These are phyloP conservation scores for Zootermopsis nevadensis DNA, from an alignment of 2,888 invertebrate genomes.

Conservation along the genomic window DNA sequence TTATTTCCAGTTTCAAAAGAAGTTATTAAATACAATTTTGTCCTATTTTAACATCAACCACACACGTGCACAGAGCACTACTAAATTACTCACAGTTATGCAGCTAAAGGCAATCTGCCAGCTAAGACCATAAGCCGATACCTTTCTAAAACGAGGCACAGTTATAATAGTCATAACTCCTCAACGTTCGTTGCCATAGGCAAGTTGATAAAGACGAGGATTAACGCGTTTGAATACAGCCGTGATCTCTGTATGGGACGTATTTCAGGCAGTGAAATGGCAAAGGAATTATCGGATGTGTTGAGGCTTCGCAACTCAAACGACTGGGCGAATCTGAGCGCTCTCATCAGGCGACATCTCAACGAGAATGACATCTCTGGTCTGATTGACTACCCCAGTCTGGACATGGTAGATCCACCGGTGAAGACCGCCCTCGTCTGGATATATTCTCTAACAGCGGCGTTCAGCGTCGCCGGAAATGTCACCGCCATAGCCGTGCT, in stretches of 20 bases:
- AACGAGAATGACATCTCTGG: slow-evolving; percentile 26
- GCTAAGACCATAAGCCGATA: too few species aligned
- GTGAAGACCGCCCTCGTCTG: slow-evolving; percentile 60
- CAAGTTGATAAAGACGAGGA: too few species aligned
- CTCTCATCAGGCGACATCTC: neutral
- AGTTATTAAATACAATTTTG: too few species aligned
- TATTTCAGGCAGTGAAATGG: neutral
- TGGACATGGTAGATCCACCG: slow-evolving; percentile 56
- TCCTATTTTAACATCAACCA: too few species aligned
- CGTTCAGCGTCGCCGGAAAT: slow-evolving; percentile 64
- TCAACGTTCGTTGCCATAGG: too few species aligned
- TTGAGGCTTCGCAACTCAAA: neutral
- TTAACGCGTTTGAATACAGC: neutral
- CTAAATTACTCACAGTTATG: too few species aligned
- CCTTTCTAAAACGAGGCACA: too few species aligned
- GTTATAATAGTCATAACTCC: too few species aligned
- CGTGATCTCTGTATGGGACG: neutral
- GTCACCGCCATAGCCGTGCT: slow-evolving; percentile 64
- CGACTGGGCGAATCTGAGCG: slow-evolving; percentile 4
- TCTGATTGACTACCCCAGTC: slow-evolving; percentile 54
- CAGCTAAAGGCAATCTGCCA: too few species aligned
- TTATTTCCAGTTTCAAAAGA: too few species aligned
- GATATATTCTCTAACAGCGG: slow-evolving; percentile 63
- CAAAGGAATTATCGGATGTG: neutral
- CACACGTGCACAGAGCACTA: too few species aligned